phyloP scores from a whole-genome alignment of 2,797 vertebrate species.

The Rhodeus uyekii region DNA sequence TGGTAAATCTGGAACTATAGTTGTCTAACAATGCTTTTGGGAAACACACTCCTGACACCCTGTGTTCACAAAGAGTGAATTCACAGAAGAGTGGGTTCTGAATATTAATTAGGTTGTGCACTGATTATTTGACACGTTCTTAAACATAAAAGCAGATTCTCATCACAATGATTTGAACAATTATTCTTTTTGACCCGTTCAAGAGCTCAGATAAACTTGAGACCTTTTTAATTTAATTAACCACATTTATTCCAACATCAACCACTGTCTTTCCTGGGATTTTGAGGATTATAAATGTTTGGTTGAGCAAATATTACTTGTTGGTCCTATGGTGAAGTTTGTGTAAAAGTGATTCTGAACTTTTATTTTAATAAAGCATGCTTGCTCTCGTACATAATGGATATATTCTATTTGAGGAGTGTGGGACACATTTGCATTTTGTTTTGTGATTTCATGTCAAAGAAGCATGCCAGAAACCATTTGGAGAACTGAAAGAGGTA shows the following conservation, averaged over 20 bases:
- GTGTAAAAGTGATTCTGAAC: not conserved
- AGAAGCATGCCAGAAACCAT: no score
- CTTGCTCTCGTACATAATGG: not conserved
- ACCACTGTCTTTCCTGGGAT: not conserved
- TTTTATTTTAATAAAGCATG: not conserved
- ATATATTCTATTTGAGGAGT: not conserved
- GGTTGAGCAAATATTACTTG: not conserved
- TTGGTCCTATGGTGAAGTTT: not conserved
- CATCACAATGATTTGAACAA: not conserved
- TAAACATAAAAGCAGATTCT: not conserved
- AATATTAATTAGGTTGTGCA: not conserved
- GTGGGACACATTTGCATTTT: not conserved
- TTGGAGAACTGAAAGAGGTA: not conserved
- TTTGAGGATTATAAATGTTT: not conserved
- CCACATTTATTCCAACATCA: not conserved
- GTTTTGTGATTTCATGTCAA: not conserved
- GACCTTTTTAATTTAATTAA: not conserved
- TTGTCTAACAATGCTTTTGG: not conserved
- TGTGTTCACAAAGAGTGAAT: not conserved
- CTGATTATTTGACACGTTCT: not conserved
- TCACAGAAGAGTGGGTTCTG: not conserved
- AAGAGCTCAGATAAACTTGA: not conserved
- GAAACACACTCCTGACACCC: not conserved
- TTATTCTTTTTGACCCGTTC: not conserved
- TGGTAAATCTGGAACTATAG: not conserved